Base-by-base conservation (phyloP, 2,797 vertebrate genomes). In the Cheirogaleus major region DNA sequence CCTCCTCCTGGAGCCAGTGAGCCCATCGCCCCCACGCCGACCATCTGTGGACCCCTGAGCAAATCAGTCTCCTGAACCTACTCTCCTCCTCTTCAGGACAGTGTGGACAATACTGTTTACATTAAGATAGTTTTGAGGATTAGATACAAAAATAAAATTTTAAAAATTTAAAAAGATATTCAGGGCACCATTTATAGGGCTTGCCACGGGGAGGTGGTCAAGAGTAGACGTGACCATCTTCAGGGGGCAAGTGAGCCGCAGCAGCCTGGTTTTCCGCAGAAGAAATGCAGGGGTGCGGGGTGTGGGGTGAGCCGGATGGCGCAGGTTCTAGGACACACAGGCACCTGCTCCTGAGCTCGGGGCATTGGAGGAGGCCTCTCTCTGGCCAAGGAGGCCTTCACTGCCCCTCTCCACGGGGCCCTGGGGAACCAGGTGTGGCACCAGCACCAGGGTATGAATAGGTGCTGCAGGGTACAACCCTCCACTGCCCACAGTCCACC, bases 401-500 rank as follows among this genome's bases (percentile, higher is more conserved):
- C 57, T 18, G 27, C 20, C 32, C 55, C 12, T 23, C 18, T 59
- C 15, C 13, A 4, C 0, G 8, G 63, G 75, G 14, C 6, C 9
- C 8, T 59, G 17, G 32, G 61, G 63, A 65, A 9, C 32, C 55
- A 55, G 55, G 65, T 23, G 5, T 12, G 11, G 32, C 4, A 27
- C 22, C 35, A 15, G 3, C 0, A 1, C 63, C 17, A 17, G 7
- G 32, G n/a, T 18, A n/a, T 18, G 3, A 32, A 18, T 20, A 59
- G 1, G 25, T 0, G 38, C 27, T 5, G 6, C 9, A 22, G 25
- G 0, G 8, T 11, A 30, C 12, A 2, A 25, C 43, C 11, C 32
- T 0, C 12, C 55, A 13, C 13, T 5, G 13, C 1, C 27, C 20
- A 1, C 7, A 0, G 8, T 18, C 27, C 20, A 17, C 17, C 2